Conservation (phyloP, 2,113 vertebrate genomes). For the Tychaedon coryphoeus region DNA sequence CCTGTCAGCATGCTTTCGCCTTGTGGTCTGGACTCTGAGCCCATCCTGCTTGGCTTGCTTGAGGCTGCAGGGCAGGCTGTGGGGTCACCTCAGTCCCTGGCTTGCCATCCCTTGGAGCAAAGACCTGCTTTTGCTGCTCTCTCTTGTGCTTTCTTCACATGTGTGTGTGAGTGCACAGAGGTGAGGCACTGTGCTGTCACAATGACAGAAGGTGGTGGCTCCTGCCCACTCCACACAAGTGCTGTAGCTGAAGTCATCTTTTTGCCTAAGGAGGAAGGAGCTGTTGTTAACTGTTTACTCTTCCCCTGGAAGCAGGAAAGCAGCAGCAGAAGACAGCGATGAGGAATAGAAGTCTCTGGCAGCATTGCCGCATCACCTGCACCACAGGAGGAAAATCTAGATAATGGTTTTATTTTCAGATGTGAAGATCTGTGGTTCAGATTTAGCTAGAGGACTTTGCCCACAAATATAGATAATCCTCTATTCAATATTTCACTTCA, state of each 20-base stretch:
- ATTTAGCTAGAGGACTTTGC: neutral
- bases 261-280: neutral
- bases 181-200: neutral
- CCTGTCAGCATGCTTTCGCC: neutral
- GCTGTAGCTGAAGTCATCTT: neutral
- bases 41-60: neutral
- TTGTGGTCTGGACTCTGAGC: neutral
- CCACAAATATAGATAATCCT: conserved; percentile 13
- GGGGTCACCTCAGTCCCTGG: neutral
- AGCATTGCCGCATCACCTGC: neutral
- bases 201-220: neutral
- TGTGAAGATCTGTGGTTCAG: conserved; percentile 9
- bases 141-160: neutral
- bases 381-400: conserved; percentile 5
- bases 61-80: neutral
- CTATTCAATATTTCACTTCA: neutral
- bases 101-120: neutral
- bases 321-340: neutral
- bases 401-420: neutral
- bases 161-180: neutral
- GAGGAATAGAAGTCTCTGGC: neutral
- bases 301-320: neutral
- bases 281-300: neutral
- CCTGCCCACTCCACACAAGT: neutral
- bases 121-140: neutral